Evolutionary conservation across 2,888 invertebrate genomes (phyloP).

Genomic region (Brachyopa scutellaris): DNA sequence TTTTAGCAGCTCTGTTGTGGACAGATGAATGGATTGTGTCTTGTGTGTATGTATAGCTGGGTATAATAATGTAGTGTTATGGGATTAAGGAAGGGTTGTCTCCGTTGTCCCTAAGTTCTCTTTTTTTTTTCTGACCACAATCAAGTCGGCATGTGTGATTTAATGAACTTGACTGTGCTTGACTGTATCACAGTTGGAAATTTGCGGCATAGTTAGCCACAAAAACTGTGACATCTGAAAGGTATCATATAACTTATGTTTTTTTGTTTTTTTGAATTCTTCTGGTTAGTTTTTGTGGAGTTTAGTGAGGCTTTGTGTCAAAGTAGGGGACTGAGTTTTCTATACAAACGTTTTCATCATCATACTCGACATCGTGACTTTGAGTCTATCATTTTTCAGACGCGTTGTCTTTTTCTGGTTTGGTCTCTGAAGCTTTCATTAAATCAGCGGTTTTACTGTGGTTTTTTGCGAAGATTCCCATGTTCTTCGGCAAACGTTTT

Average conservation of each 20-base stretch:
- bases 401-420: no score
- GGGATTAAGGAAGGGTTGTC: background rate
- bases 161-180: conserved; percentile 16
- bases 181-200: conserved; percentile 26
- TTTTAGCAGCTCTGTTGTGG: conserved; percentile 10
- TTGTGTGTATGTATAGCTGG: background rate
- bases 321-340: no score
- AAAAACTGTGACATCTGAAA: conserved; percentile 8
- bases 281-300: no score
- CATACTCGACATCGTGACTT: no score
- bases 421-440: no score
- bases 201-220: conserved; percentile 15
- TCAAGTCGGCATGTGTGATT: conserved; percentile 6
- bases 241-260: background rate
- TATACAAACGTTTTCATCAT: no score
- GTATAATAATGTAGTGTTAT: background rate
- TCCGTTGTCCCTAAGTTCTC: no score
- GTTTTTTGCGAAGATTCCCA: no score
- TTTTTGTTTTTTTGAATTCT: background rate
- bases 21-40: conserved; percentile 10
- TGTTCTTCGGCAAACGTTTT: no score
- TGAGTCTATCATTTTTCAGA: no score
- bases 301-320: background rate
- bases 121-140: conserved; percentile 11
- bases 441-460: no score